Evolutionary conservation across 2,888 invertebrate genomes (phyloP).

Genomic region (Pristionchus mayeri): DNA sequence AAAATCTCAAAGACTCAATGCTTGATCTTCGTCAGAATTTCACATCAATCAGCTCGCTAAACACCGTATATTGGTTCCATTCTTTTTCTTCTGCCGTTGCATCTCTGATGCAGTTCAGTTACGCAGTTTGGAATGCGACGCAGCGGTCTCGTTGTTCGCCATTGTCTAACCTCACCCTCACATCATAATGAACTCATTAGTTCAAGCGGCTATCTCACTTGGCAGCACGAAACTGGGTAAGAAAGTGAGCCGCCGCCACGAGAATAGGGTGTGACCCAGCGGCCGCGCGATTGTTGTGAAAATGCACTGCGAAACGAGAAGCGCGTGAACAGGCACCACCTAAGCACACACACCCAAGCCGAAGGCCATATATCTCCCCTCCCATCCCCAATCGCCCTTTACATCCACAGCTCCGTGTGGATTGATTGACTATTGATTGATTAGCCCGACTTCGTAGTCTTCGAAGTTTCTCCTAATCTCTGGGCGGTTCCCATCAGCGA

Average conservation of each 20-base stretch:
- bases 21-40: no score
- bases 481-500: slow-evolving; percentile 3
- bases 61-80: no score
- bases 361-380: slow-evolving; percentile 41
- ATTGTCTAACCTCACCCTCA: slow-evolving; percentile 29
- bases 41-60: no score
- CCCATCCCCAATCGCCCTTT: background rate
- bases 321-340: background rate
- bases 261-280: slow-evolving; percentile 23
- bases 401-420: slow-evolving; percentile 17
- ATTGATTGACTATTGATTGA: background rate
- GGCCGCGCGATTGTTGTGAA: slow-evolving; percentile 15
- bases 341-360: slow-evolving; percentile 28
- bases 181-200: slow-evolving; percentile 44
- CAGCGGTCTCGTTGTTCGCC: background rate
- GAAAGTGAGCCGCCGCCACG: background rate
- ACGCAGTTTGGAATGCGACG: slow-evolving; percentile 30
- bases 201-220: background rate
- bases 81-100: no score
- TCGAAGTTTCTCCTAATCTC: background rate
- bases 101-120: slow-evolving; percentile 12
- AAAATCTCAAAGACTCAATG: no score
- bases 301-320: slow-evolving; percentile 32
- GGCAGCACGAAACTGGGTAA: slow-evolving; percentile 15
- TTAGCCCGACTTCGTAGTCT: no score